These are phyloP conservation scores for Saccostrea cuccullata DNA, from an alignment of 1,140 invertebrate genomes.

Conservation along the genomic window DNA sequence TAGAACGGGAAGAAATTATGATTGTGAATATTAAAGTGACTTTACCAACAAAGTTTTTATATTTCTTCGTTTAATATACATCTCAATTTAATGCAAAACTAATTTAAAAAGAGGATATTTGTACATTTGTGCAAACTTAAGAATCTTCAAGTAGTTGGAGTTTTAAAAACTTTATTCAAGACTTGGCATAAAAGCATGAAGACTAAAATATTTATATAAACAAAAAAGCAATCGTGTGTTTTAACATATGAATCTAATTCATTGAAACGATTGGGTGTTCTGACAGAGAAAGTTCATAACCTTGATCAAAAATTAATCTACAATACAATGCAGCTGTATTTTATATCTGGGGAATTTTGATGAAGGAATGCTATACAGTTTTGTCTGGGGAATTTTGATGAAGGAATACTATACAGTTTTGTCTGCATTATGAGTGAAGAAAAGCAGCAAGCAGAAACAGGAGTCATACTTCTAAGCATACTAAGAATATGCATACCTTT, in stretches of 20 bases:
- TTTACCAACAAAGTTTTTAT: too few species aligned
- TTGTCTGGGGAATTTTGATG: background rate
- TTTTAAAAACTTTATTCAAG: background rate
- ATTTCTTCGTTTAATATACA: too few species aligned
- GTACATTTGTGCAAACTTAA: background rate
- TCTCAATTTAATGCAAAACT: too few species aligned
- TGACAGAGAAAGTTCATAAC: background rate
- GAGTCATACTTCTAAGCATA: background rate
- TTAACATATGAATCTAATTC: background rate
- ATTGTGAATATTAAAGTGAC: too few species aligned
- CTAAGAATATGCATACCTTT: slow-evolving; percentile 28
- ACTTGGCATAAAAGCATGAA: background rate
- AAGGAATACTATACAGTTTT: background rate
- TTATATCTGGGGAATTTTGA: background rate
- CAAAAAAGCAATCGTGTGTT: background rate
- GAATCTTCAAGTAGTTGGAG: background rate
- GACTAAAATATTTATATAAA: background rate
- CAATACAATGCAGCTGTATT: background rate
- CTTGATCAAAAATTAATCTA: background rate
- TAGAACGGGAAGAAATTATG: too few species aligned
- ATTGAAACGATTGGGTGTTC: background rate
- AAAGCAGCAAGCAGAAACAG: background rate
- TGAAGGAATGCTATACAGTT: background rate
- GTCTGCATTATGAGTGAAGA: background rate
- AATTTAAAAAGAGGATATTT: too few species aligned